These are phyloP conservation scores for Sinella curviseta DNA, from an alignment of 1,140 invertebrate species.

Conservation along the genomic window DNA sequence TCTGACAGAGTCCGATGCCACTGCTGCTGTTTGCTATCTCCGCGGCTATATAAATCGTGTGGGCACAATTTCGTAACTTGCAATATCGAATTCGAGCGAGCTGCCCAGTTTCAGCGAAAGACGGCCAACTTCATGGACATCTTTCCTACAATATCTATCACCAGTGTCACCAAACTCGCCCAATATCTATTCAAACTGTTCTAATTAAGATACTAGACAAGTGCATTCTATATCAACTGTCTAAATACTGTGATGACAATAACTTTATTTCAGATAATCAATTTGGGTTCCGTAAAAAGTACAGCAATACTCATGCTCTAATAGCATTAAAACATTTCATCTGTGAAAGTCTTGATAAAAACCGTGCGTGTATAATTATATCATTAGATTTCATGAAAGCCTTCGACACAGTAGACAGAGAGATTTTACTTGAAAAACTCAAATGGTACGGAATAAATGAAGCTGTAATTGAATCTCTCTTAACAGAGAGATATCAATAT, in stretches of 20 bases:
- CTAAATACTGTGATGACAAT: background rate
- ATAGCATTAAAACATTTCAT: background rate
- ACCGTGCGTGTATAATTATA: background rate
- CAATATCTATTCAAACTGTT: background rate
- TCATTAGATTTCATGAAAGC: background rate
- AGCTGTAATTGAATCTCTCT: background rate
- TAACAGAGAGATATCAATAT: background rate
- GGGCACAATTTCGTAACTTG: too few species aligned
- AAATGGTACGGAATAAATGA: background rate
- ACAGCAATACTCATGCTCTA: background rate
- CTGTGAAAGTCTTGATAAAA: background rate
- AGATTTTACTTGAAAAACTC: background rate
- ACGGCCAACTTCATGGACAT: too few species aligned
- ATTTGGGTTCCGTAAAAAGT: background rate
- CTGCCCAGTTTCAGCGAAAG: too few species aligned
- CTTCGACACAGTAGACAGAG: background rate
- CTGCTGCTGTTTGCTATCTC: too few species aligned
- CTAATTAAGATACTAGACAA: background rate
- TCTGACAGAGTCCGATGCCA: too few species aligned
- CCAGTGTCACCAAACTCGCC: background rate
- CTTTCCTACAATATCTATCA: too few species aligned
- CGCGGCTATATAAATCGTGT: too few species aligned
- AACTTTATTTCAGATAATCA: background rate
- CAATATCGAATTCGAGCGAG: too few species aligned
- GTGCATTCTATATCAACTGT: background rate